Base-by-base conservation (phyloP, 2,888 invertebrate species). In the Lepidochrysops patricia region DNA sequence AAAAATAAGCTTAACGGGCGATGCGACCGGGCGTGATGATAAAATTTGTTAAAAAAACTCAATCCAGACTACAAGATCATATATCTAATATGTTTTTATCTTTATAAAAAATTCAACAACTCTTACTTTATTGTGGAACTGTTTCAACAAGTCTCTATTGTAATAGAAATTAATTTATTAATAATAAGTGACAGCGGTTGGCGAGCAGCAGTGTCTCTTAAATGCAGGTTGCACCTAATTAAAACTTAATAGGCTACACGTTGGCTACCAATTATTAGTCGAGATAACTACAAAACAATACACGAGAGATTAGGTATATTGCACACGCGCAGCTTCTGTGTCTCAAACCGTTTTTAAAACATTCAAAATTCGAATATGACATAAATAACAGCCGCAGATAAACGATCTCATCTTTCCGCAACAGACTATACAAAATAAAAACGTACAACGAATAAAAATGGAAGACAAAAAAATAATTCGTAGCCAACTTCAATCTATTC, bases 21-120 rank as follows among this genome's bases (percentile, higher is more conserved):
- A 73, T 80, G 80, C 70, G 74, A 63, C 67, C 64, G 70, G 68
- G 75, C 73, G 73, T 73, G 74, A 79, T 76, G 67, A 87, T 88
- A 88, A 86, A 88, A 85, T 88, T 84, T 88, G 77, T 82, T 49
- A 78, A 80, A 82, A 86, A 81, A 86, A 81, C 80, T 81, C 85
- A 89, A 87, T 85, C 89, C 89, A 88, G 89, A 89, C 83, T 89
- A 89, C 89, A 88, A 89, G 88, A 89, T 88, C 88, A 84, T 82
- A 81, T 79, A 74, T 88, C 84, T 88, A 84, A 84, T 87, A 85
- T 82, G 83, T 83, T 80, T 54, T 80, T 74, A 83, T 86, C 80
- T 81, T 84, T 87, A 84, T 87, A 86, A 87, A 86, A 87, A 84
- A 87, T 85, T 85, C 82, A 89, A 88, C 87, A 89, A 88, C 82